These are phyloP conservation scores for Apostichopus leukothele DNA, from an alignment of 53 echinoderm and acorn worm species.

Conservation along the genomic window DNA sequence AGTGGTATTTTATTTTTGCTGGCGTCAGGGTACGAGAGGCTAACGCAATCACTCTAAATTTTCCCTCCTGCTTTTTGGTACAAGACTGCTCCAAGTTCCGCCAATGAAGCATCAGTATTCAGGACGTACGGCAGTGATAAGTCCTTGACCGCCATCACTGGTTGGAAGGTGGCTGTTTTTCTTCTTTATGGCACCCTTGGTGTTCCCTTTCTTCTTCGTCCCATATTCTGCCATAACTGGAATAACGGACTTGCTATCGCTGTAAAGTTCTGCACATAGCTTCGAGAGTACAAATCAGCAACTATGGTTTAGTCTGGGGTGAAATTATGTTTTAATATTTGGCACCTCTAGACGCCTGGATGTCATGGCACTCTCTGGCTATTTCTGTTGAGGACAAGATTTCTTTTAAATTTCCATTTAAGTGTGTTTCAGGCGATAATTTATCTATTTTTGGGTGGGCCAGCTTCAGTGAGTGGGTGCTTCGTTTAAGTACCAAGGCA, in stretches of 20 bases:
- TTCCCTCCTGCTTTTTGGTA: conserved; percentile 59
- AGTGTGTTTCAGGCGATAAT: no score
- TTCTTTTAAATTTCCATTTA: no score
- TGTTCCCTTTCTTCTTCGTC: not conserved
- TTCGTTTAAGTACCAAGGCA: no score
- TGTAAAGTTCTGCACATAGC: conserved; percentile 39
- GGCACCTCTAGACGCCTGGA: no score
- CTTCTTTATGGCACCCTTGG: not conserved
- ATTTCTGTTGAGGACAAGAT: no score
- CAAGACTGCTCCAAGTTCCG: conserved; percentile 60
- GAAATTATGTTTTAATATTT: no score
- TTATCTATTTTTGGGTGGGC: no score
- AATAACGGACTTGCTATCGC: not conserved
- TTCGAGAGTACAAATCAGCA: conserved; percentile 32
- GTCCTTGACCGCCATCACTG: conserved; percentile 62
- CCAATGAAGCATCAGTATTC: conserved; percentile 62
- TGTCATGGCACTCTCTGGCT: no score
- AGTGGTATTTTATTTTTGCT: conserved; percentile 61
- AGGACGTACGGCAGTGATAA: conserved; percentile 52
- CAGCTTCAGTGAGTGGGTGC: no score
- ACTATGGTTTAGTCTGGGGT: no score
- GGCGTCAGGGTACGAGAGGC: conserved; percentile 50
- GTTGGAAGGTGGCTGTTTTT: conserved; percentile 31
- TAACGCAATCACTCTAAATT: conserved; percentile 58
- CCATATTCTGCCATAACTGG: not conserved